A percentile compares a stretch with the other conserved stretches of the same genome.
Evolutionary conservation across 2,888 invertebrate species (phyloP).

Genomic region (Drosophila crucigera): DNA sequence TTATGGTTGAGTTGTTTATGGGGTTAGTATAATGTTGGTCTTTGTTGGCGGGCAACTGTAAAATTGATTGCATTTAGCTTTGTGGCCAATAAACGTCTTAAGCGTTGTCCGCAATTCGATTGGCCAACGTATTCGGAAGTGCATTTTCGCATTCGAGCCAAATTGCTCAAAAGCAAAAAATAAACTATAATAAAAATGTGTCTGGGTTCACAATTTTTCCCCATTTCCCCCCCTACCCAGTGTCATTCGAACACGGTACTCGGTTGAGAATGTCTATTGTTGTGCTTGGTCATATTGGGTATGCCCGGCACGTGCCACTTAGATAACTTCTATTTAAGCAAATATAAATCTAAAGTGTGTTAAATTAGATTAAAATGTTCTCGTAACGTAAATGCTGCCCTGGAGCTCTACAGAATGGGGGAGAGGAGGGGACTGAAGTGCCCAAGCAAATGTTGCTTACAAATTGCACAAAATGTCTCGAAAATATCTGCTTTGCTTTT

Average conservation of each 20-base stretch:
- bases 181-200: conserved; percentile 79
- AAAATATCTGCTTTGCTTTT: conserved; percentile 24
- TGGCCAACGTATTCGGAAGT: conserved; percentile 43
- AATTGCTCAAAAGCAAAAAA: conserved; percentile 43
- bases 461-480: conserved; percentile 32
- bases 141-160: conserved; percentile 34
- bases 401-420: not conserved
- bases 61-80: conserved; percentile 76
- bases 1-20: conserved; percentile 70
- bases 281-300: conserved; percentile 28
- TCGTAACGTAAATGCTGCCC: conserved; percentile 66
- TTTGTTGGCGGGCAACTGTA: conserved; percentile 35
- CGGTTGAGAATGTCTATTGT: conserved; percentile 27
- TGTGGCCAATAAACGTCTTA: conserved; percentile 65
- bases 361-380: conserved; percentile 81
- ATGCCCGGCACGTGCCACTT: conserved; percentile 72
- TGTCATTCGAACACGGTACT: not conserved
- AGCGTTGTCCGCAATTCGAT: conserved; percentile 48
- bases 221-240: not conserved
- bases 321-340: conserved; percentile 82
- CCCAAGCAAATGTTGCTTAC: conserved; percentile 35
- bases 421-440: not conserved
- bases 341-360: conserved; percentile 82
- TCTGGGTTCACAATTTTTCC: conserved; percentile 26
- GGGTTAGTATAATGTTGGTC: conserved; percentile 8